phyloP scores from a whole-genome alignment of 2,888 invertebrate species.

The Cephus spinipes region DNA sequence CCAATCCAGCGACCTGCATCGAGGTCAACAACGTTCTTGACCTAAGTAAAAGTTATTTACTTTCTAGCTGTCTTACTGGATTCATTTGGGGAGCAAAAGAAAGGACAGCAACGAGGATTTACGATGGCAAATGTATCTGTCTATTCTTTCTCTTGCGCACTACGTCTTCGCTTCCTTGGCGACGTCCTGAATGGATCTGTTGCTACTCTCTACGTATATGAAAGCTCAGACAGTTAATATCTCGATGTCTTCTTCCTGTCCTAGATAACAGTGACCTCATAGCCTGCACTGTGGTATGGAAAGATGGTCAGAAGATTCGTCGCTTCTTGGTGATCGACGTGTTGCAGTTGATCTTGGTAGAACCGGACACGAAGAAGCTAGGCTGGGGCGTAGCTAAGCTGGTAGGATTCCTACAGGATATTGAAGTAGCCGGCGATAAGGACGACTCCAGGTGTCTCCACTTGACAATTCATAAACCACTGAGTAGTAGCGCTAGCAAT shows the following conservation, averaged over 20 bases:
- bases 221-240: neutral
- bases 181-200: neutral
- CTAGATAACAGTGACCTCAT: slow-evolving; percentile 97
- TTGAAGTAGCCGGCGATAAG: slow-evolving; percentile 94
- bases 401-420: slow-evolving; percentile 94
- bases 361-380: slow-evolving; percentile 92
- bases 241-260: slow-evolving; percentile 44
- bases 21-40: slow-evolving; percentile 95
- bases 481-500: slow-evolving; percentile 74
- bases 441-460: slow-evolving; percentile 96
- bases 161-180: neutral
- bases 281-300: slow-evolving; percentile 92
- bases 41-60: slow-evolving; percentile 77
- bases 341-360: slow-evolving; percentile 95
- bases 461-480: slow-evolving; percentile 89
- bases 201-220: neutral
- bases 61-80: slow-evolving; percentile 17
- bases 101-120: neutral
- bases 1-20: slow-evolving; percentile 88
- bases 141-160: neutral
- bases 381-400: slow-evolving; percentile 99
- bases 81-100: neutral
- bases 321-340: slow-evolving; percentile 97
- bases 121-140: neutral
- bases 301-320: slow-evolving; percentile 89